Base-by-base conservation (phyloP, 2,888 invertebrate genomes). In the Gastrophysa polygoni region DNA sequence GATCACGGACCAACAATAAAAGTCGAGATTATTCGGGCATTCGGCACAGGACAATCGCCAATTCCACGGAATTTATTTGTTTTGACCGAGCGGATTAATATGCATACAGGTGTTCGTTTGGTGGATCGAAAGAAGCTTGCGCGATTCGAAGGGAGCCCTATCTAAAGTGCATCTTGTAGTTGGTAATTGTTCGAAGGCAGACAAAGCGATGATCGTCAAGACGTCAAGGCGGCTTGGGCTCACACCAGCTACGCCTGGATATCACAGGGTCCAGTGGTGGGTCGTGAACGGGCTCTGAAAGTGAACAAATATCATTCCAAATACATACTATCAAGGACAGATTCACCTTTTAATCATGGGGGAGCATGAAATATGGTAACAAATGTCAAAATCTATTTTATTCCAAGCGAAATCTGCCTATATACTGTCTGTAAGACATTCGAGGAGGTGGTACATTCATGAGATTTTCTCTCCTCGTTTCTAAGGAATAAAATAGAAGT, bases 81-180 rank as follows among this genome's bases (percentile, higher is more conserved):
- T 62, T 62, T 58, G 62, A 58, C 44, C 24, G 54, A 28, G 28
- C 43, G 38, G 34, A 60, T 62, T 62, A 65, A 65, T 65, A 65
- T 62, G 64, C 62, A 57, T 56, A 60, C 60, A 66, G 57, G 65
- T 62, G 65, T 55, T 54, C 51, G 65, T 49, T 47, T 44, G 49
- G 57, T 44, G 50, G 55, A 59, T 62, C 49, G 55, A 18, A 54
- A 54, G 54, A 44, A 54, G 43, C 43, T 50, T 46, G 2, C n/a
- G 20, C 14, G 24, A 1, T 18, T 8, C 7, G 24, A 24, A 20
- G 18, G 24, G 20, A 20, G n/a, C 58, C 51, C 51, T 63, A 66
- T 63, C 66, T 63, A 56, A 61, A 61, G 61, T 63, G 61, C 59
- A 66, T 66, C 66, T 63, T 57, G 57, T 59, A 57, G 56, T 59